phyloP scores from a whole-genome alignment of 2,797 vertebrate species.

The Pseudotriccus pelzelni region DNA sequence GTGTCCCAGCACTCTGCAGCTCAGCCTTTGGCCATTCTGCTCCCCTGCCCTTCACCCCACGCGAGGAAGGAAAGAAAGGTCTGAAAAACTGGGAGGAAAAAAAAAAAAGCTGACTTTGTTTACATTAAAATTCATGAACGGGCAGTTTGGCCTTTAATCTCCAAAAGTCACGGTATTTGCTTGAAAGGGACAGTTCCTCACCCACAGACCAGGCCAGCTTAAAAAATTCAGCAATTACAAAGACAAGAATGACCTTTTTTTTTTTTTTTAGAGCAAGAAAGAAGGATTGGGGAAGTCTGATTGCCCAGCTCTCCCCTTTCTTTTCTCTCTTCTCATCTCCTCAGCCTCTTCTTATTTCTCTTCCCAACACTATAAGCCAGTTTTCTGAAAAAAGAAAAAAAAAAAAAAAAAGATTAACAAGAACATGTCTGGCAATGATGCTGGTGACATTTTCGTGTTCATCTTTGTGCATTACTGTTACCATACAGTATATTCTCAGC shows the following conservation, averaged over 20 bases:
- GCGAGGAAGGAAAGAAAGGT: not conserved
- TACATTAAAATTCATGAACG: conserved; percentile 49
- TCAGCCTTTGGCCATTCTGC: not conserved
- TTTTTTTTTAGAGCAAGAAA: not conserved
- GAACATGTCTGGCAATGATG: not conserved
- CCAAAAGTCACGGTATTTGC: not conserved
- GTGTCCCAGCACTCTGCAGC: not conserved
- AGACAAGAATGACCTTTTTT: not conserved
- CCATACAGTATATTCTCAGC: not conserved
- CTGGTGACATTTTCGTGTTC: not conserved
- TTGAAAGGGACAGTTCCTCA: not conserved
- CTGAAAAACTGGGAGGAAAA: not conserved
- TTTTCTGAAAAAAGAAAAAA: not conserved
- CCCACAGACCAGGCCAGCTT: not conserved
- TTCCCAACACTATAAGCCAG: not conserved
- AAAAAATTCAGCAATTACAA: not conserved
- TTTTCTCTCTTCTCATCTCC: not conserved
- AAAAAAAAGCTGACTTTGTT: not conserved
- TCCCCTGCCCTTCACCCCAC: not conserved
- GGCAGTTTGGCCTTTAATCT: conserved; percentile 10
- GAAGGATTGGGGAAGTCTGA: not conserved
- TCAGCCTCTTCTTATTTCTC: not conserved
- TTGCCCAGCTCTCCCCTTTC: not conserved
- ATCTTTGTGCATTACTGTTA: not conserved
- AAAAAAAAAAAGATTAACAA: not conserved